These are phyloP conservation scores for Hoplias malabaricus DNA, from an alignment of 2,113 vertebrate genomes.

Conservation along the genomic window DNA sequence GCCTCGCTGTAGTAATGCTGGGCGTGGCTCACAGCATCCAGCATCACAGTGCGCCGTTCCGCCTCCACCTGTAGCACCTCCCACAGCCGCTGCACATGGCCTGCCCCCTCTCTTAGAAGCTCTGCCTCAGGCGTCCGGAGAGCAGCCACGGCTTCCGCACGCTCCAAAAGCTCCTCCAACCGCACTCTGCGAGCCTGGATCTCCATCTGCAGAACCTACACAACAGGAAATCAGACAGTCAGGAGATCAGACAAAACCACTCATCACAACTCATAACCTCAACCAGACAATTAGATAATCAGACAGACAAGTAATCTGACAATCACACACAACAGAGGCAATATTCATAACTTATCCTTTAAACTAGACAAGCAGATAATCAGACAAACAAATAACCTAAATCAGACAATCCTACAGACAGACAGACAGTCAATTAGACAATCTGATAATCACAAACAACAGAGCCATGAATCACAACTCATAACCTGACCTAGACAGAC, in stretches of 20 bases:
- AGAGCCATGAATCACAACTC: too few species aligned
- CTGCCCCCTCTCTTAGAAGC: constrained; percentile 74
- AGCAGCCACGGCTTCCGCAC: constrained; percentile 75
- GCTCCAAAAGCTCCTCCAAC: constrained; percentile 75
- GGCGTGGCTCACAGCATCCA: constrained; percentile 78
- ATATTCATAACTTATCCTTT: too few species aligned
- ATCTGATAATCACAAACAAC: too few species aligned
- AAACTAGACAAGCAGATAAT: too few species aligned
- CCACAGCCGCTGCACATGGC: constrained; percentile 84
- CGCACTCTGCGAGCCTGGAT: constrained; percentile 83
- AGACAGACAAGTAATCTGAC: not conserved
- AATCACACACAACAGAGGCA: too few species aligned
- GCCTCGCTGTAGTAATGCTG: constrained; percentile 90
- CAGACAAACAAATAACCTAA: too few species aligned
- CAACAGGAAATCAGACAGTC: too few species aligned
- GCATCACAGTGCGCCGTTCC: constrained; percentile 76
- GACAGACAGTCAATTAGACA: too few species aligned
- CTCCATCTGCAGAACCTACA: constrained; percentile 87
- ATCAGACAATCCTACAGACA: too few species aligned
- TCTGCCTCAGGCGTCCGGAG: constrained; percentile 80
- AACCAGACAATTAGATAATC: not conserved
- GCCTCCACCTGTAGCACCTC: constrained; percentile 80
- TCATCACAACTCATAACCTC: not conserved
- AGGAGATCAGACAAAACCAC: constrained; percentile 35
- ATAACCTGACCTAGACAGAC: too few species aligned